These are phyloP conservation scores for Alsophila aescularia DNA, from an alignment of 2,888 invertebrate species.

Conservation along the genomic window DNA sequence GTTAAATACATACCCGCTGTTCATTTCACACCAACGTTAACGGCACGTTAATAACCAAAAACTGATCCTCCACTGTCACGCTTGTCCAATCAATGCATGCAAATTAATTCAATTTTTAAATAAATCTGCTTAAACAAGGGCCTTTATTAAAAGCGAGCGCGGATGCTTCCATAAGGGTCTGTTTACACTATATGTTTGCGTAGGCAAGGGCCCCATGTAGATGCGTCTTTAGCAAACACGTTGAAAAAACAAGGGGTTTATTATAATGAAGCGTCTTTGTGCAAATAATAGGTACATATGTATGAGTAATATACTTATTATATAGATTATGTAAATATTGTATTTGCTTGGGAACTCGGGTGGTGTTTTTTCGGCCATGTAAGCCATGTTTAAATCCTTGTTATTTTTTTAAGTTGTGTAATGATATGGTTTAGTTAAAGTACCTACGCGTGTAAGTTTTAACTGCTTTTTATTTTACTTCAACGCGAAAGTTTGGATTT, in stretches of 20 bases:
- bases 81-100: slow-evolving; percentile 32
- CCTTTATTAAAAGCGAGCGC: slow-evolving; percentile 62
- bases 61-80: neutral
- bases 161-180: slow-evolving; percentile 75
- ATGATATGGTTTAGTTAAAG: too few species aligned
- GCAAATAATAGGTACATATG: slow-evolving; percentile 40
- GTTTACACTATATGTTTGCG: slow-evolving; percentile 78
- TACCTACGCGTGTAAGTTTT: too few species aligned
- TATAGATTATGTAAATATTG: slow-evolving; percentile 31
- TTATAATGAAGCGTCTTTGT: slow-evolving; percentile 56
- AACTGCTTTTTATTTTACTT: too few species aligned
- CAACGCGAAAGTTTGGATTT: too few species aligned
- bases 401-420: neutral
- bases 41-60: too few species aligned
- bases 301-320: slow-evolving; percentile 33
- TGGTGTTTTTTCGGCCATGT: neutral
- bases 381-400: neutral
- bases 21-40: too few species aligned
- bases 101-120: slow-evolving; percentile 51
- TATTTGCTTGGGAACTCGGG: slow-evolving; percentile 1
- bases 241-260: slow-evolving; percentile 81
- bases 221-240: slow-evolving; percentile 81
- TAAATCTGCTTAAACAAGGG: slow-evolving; percentile 59
- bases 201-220: slow-evolving; percentile 76
- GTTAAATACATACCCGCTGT: too few species aligned